Evolutionary conservation across 2,113 vertebrate species (phyloP).

Genomic region (Corythoichthys intestinalis): DNA sequence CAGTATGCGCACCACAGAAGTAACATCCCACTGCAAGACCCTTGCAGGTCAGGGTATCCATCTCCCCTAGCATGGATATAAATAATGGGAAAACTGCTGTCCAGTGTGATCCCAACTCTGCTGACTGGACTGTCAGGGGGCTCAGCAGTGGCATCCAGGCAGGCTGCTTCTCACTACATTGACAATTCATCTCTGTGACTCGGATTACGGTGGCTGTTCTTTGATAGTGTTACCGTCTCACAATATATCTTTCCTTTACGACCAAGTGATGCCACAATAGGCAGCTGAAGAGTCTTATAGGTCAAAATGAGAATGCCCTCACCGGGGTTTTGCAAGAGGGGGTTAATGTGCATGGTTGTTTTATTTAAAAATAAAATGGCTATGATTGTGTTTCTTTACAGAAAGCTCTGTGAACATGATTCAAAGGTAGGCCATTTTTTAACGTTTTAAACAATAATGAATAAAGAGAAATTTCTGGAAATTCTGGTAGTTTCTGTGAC

Average conservation of each 20-base stretch:
- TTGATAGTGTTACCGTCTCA: slow-evolving; percentile 41
- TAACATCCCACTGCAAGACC: neutral
- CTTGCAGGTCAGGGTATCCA: slow-evolving; percentile 9
- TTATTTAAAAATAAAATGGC: neutral
- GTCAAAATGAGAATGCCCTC: slow-evolving; percentile 4
- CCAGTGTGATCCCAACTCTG: slow-evolving; percentile 38
- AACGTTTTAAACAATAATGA: too few species aligned
- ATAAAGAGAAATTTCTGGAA: too few species aligned
- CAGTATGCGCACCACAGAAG: neutral
- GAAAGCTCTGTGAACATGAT: neutral
- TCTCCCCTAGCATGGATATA: slow-evolving; percentile 18
- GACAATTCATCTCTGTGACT: slow-evolving; percentile 44
- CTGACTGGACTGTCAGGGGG: slow-evolving; percentile 44
- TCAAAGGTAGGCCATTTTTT: neutral
- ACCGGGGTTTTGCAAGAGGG: neutral
- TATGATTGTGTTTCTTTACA: neutral
- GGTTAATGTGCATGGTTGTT: neutral
- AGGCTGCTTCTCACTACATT: slow-evolving; percentile 8
- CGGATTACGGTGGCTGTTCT: slow-evolving; percentile 48
- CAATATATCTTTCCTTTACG: slow-evolving; percentile 28
- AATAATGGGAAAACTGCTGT: slow-evolving; percentile 29
- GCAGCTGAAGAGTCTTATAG: slow-evolving; percentile 19
- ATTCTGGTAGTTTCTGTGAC: neutral
- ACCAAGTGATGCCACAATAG: slow-evolving; percentile 9
- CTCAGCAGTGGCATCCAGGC: slow-evolving; percentile 34